A percentile compares a stretch with the other conserved stretches of the same genome.
phyloP scores from a whole-genome alignment of 2,113 vertebrate species.

The Gymnocephalus cernua region DNA sequence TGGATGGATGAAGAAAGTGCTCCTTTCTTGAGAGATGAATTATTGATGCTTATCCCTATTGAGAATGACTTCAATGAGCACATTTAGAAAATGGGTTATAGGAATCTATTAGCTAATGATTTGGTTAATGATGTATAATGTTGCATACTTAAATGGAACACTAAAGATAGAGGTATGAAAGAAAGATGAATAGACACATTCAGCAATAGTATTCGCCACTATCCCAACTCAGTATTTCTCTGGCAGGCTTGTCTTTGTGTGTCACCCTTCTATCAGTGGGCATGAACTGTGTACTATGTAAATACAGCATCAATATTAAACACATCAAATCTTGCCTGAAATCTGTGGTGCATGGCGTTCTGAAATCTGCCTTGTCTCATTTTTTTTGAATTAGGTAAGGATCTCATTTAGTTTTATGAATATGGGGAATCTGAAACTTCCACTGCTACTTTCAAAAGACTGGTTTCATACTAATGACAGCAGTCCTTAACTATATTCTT shows the following conservation, averaged over 20 bases:
- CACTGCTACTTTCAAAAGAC: background rate
- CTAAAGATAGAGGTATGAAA: background rate
- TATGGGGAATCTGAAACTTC: conserved; percentile 17
- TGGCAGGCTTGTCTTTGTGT: too few relatives aligned
- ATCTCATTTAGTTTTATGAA: background rate
- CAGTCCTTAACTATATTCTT: background rate
- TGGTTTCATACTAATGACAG: conserved; percentile 17
- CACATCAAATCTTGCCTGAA: background rate
- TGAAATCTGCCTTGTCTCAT: background rate
- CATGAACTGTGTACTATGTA: background rate
- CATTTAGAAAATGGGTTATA: background rate
- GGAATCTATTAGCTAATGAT: background rate
- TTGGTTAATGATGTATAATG: background rate
- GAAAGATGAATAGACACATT: background rate
- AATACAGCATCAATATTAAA: background rate
- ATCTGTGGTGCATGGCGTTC: background rate
- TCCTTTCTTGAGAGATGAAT: conserved; percentile 41
- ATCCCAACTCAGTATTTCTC: too few relatives aligned
- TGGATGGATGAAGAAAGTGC: conserved; percentile 12
- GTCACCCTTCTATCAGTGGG: background rate
- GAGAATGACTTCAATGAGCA: conserved; percentile 9
- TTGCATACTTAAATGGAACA: background rate
- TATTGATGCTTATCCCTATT: conserved; percentile 32
- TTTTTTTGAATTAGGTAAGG: background rate
- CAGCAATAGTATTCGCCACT: background rate